Evolutionary conservation across 2,888 invertebrate species (phyloP).

Genomic region (Drosophila niveifrons): DNA sequence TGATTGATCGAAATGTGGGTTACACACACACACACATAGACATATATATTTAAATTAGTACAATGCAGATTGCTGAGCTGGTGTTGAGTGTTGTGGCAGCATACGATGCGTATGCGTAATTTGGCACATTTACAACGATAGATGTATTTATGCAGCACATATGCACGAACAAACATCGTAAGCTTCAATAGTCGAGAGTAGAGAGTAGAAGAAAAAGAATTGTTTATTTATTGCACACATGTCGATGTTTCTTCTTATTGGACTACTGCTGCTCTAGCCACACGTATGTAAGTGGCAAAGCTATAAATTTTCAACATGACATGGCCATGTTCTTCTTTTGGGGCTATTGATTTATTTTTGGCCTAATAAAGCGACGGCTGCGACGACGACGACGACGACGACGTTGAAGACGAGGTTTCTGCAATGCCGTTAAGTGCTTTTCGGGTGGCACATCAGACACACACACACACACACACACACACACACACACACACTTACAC

Average conservation of each 20-base stretch:
- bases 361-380: slow-evolving; percentile 50
- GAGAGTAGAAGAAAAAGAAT: slow-evolving; percentile 10
- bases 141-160: background rate
- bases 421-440: slow-evolving; percentile 56
- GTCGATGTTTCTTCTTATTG: slow-evolving; percentile 26
- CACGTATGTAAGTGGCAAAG: slow-evolving; percentile 51
- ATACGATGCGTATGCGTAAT: slow-evolving; percentile 37
- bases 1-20: slow-evolving; percentile 2
- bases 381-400: slow-evolving; percentile 25
- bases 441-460: slow-evolving; percentile 14
- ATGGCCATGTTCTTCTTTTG: slow-evolving; percentile 39
- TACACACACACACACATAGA: background rate
- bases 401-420: slow-evolving; percentile 23
- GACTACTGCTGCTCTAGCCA: slow-evolving; percentile 2
- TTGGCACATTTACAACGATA: slow-evolving; percentile 6
- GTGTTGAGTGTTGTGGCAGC: background rate
- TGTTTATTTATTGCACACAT: slow-evolving; percentile 39
- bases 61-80: slow-evolving; percentile 1
- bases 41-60: background rate
- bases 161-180: background rate
- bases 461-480: background rate
- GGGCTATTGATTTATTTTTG: slow-evolving; percentile 62
- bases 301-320: slow-evolving; percentile 67
- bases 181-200: background rate
- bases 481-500: background rate